These are phyloP conservation scores for Sebastes melanostomus DNA, from an alignment of 2,797 vertebrate species.

Conservation along the genomic window DNA sequence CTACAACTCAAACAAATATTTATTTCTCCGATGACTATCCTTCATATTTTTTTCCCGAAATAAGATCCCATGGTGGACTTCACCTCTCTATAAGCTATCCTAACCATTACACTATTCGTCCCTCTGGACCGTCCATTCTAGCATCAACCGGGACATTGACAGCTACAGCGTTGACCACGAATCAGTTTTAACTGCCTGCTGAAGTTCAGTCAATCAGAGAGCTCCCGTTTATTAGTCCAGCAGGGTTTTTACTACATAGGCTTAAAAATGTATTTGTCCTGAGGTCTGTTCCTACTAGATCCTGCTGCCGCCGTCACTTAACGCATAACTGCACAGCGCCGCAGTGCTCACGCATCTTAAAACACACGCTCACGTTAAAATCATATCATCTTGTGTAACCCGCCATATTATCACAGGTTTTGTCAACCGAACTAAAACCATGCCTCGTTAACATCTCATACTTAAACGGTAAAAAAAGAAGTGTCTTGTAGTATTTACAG, in stretches of 20 bases:
- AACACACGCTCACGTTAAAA: conserved; percentile 1
- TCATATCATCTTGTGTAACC: conserved; percentile 33
- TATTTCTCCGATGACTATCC: too few relatives aligned
- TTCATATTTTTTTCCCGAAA: too few relatives aligned
- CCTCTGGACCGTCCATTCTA: too few relatives aligned
- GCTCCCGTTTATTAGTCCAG: not conserved
- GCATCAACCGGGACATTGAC: too few relatives aligned
- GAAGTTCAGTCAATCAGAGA: not conserved
- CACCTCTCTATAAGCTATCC: too few relatives aligned
- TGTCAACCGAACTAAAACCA: conserved; percentile 55
- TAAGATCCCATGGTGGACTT: too few relatives aligned
- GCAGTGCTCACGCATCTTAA: not conserved
- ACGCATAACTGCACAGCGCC: not conserved
- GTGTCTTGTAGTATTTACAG: conserved; percentile 78
- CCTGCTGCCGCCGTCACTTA: not conserved
- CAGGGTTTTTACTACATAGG: not conserved
- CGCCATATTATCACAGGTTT: conserved; percentile 38
- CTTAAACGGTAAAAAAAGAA: conserved; percentile 66
- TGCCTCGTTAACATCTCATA: conserved; percentile 68
- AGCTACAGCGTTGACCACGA: not conserved
- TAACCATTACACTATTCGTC: too few relatives aligned
- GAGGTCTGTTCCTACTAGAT: not conserved
- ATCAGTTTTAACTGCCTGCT: not conserved
- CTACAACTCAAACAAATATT: too few relatives aligned
- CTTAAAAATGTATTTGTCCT: not conserved